These are phyloP conservation scores for Caenorhabditis doughertyi DNA, from an alignment of 2,888 invertebrate genomes.

Conservation along the genomic window DNA sequence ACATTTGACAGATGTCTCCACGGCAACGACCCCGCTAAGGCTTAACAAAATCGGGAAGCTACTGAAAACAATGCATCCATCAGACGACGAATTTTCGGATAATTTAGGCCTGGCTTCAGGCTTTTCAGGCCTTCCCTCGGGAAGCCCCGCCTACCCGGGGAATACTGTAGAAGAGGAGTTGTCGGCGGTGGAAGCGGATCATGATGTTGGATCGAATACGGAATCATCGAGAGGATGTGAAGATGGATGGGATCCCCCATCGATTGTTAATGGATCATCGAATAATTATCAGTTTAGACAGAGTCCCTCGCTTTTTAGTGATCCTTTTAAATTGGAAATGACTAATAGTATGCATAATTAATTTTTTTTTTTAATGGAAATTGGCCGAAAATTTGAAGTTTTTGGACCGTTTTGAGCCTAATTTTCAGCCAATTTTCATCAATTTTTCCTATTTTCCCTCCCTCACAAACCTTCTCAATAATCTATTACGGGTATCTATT, in stretches of 20 bases:
- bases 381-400: not conserved
- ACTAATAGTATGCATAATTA: conserved; percentile 67
- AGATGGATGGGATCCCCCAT: conserved; percentile 59
- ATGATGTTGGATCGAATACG: conserved; percentile 73
- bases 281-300: conserved; percentile 68
- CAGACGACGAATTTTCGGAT: conserved; percentile 60
- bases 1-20: conserved; percentile 47
- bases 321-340: conserved; percentile 79
- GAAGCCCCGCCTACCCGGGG: not conserved
- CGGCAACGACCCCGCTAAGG: conserved; percentile 72
- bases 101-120: too few species aligned
- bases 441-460: too few species aligned
- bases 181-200: conserved; percentile 67
- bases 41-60: conserved; percentile 78
- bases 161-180: conserved; percentile 59
- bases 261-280: conserved; percentile 36
- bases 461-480: too few species aligned
- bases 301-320: conserved; percentile 79
- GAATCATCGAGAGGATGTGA: conserved; percentile 73
- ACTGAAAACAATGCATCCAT: conserved; percentile 67
- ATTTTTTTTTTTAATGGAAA: not conserved
- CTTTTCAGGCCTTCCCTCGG: too few species aligned
- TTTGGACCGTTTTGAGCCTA: too few species aligned
- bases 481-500: too few species aligned
- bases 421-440: too few species aligned